These are phyloP conservation scores for Labia minor DNA, from an alignment of 2,888 invertebrate genomes.

Conservation along the genomic window DNA sequence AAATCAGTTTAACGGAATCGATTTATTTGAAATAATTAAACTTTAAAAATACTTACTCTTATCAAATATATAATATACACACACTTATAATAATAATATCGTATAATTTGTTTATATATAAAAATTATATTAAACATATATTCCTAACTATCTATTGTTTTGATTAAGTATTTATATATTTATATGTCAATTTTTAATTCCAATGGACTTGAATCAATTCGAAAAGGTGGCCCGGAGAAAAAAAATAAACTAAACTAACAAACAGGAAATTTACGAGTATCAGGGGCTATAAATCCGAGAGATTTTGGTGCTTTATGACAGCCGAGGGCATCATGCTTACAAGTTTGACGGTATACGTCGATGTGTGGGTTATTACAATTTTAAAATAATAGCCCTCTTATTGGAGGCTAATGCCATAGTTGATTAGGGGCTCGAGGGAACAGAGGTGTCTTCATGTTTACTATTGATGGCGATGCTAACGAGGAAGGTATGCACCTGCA, in stretches of 20 bases:
- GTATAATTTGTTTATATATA: no score
- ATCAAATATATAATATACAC: no score
- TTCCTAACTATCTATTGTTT: no score
- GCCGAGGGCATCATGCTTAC: background rate
- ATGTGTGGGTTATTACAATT: background rate
- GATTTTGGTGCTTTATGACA: background rate
- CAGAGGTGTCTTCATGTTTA: background rate
- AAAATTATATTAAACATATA: no score
- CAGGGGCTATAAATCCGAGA: background rate
- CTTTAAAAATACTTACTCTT: no score
- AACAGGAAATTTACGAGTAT: background rate
- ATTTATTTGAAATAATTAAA: no score
- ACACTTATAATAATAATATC: no score
- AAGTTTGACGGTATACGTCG: no score
- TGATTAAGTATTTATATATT: no score
- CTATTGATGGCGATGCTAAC: background rate
- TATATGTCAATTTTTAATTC: background rate
- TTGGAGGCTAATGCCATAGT: conserved; percentile 5
- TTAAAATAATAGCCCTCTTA: conserved; percentile 5
- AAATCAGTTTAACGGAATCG: no score
- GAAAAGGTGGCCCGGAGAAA: background rate
- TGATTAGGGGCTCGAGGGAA: conserved; percentile 2
- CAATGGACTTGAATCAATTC: background rate
- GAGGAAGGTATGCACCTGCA: conserved; percentile 7
- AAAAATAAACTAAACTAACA: background rate